A percentile compares a stretch with the other conserved stretches of the same genome.
These are phyloP conservation scores for Branchellion lobata DNA, from an alignment of 2,888 invertebrate species.

Conservation along the genomic window DNA sequence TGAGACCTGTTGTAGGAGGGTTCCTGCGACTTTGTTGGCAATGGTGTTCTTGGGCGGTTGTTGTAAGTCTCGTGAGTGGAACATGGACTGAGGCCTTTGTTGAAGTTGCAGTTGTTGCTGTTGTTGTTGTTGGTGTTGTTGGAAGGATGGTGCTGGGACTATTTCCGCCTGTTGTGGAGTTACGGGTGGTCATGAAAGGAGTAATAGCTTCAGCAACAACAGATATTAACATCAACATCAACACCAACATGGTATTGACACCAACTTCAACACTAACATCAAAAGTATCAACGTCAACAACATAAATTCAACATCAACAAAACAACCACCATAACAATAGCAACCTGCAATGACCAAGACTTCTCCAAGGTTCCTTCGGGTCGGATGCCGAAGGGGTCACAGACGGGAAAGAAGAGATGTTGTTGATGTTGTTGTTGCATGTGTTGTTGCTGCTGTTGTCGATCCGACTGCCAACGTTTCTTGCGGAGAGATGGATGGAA, in stretches of 20 bases:
- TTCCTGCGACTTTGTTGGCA: slow-evolving; percentile 47
- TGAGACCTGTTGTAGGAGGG: slow-evolving; percentile 46
- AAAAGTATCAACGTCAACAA: neutral
- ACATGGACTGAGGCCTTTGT: slow-evolving; percentile 60
- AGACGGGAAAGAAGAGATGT: neutral
- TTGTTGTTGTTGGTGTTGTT: neutral
- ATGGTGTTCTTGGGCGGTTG: slow-evolving; percentile 36
- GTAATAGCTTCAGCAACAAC: neutral
- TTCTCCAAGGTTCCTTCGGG: slow-evolving; percentile 64
- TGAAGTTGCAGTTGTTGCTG: slow-evolving; percentile 45
- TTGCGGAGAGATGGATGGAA: slow-evolving; percentile 65
- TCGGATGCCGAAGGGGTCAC: neutral
- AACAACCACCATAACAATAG: neutral
- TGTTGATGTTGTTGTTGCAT: neutral
- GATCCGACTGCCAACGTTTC: slow-evolving; percentile 58
- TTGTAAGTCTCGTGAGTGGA: slow-evolving; percentile 46
- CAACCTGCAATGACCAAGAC: slow-evolving; percentile 56
- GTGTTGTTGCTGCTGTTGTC: slow-evolving; percentile 23
- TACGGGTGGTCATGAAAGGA: too few relatives aligned
- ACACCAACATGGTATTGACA: neutral
- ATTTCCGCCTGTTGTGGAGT: slow-evolving; percentile 52
- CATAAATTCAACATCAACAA: neutral
- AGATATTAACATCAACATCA: neutral
- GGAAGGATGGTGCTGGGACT: slow-evolving; percentile 60
- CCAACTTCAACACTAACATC: neutral